Evolutionary conservation across 2,888 invertebrate species (phyloP).

Genomic region (Macropis europaea): DNA sequence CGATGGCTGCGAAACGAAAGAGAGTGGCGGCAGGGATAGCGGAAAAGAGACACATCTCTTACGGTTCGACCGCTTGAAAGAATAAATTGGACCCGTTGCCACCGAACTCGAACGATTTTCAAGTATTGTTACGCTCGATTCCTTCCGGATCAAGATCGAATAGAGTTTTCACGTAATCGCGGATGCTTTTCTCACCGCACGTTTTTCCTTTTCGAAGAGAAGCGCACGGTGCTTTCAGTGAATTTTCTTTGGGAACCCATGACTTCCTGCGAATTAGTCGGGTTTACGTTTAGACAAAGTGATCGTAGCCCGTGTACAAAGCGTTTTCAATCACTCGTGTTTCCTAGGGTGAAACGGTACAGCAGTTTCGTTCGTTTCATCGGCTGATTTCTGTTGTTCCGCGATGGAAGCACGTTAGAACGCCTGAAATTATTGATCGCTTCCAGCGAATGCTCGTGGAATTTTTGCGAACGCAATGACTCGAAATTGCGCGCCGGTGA

Average conservation of each 20-base stretch:
- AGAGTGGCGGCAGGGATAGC: conserved; percentile 4
- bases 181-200: conserved; percentile 1
- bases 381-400: too few relatives aligned
- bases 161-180: conserved; percentile 4
- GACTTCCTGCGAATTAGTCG: conserved; percentile 26
- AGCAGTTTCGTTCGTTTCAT: too few relatives aligned
- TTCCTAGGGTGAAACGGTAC: too few relatives aligned
- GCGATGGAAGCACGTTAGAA: neutral
- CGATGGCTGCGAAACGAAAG: conserved; percentile 7
- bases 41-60: conserved; percentile 27
- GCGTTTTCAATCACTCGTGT: too few relatives aligned
- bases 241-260: neutral
- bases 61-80: conserved; percentile 8
- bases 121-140: conserved; percentile 31
- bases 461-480: conserved; percentile 10
- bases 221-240: neutral
- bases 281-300: too few relatives aligned
- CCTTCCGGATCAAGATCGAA: conserved; percentile 13
- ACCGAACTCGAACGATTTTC: conserved; percentile 28
- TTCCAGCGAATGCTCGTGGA: conserved; percentile 4
- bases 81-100: conserved; percentile 45
- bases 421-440: neutral
- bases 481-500: neutral
- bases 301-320: too few relatives aligned
- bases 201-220: neutral